A percentile compares a stretch with the other conserved stretches of the same genome.
Conservation (phyloP, 2,113 vertebrate species). For the Urocynchramus pylzowi region DNA sequence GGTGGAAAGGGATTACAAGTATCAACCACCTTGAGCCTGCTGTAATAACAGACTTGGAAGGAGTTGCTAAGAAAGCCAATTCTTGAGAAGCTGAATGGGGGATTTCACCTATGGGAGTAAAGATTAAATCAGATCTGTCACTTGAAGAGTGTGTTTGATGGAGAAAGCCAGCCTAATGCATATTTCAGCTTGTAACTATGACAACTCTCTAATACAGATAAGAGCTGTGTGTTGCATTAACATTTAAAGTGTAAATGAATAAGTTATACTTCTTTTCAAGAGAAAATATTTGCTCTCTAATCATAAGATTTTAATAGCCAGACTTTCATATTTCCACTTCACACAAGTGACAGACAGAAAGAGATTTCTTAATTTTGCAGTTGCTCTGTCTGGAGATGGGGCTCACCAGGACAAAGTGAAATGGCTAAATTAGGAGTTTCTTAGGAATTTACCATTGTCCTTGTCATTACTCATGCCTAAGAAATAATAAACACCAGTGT, state of each 20-base stretch:
- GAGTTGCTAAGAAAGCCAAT: background rate
- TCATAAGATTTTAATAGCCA: slow-evolving; percentile 5
- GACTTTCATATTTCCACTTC: background rate
- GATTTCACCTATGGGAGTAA: background rate
- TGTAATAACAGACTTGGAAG: background rate
- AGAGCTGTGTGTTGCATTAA: slow-evolving; percentile 5
- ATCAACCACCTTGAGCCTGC: background rate
- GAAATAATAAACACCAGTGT: background rate
- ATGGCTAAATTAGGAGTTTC: background rate
- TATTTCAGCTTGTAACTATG: slow-evolving; percentile 22
- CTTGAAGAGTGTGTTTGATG: background rate
- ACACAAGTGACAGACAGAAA: background rate
- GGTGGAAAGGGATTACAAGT: background rate
- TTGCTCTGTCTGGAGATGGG: background rate
- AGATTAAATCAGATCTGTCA: slow-evolving; percentile 25
- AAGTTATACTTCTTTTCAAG: slow-evolving; percentile 4
- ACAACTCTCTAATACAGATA: slow-evolving; percentile 4
- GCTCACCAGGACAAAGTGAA: background rate
- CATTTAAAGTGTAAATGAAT: slow-evolving; percentile 17
- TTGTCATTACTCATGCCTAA: background rate
- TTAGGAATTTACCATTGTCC: background rate
- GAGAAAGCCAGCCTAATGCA: background rate
- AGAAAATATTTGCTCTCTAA: slow-evolving; percentile 38
- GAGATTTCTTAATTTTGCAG: background rate
- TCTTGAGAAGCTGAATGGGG: background rate